Conservation (phyloP, 1,140 invertebrate genomes). For the Heliconius hermathena region DNA sequence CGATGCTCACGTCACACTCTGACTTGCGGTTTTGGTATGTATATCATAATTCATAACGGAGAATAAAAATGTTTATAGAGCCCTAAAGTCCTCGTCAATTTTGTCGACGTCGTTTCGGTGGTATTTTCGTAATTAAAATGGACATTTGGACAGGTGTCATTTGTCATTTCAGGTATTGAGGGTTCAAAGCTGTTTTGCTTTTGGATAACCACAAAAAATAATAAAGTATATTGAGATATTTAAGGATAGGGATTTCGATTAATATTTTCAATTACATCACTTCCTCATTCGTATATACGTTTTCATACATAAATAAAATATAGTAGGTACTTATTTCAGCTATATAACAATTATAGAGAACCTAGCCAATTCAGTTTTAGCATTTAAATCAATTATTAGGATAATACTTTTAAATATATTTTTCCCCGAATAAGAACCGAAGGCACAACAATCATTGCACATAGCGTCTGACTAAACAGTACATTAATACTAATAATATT, state of each 20-base stretch:
- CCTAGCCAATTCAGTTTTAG: no score
- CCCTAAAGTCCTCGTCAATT: constrained; percentile 40
- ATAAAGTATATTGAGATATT: neutral
- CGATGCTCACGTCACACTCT: constrained; percentile 12
- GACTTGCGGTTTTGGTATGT: neutral
- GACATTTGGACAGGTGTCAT: constrained; percentile 39
- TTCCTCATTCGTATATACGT: neutral
- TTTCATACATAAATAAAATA: no score
- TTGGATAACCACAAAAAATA: neutral
- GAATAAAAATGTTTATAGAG: constrained; percentile 52
- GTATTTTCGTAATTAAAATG: constrained; percentile 50
- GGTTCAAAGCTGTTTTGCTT: neutral
- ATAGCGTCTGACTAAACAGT: no score
- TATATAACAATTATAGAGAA: neutral
- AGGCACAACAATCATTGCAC: no score
- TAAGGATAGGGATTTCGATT: neutral
- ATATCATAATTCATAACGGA: constrained; percentile 29
- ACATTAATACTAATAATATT: no score
- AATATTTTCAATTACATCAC: neutral
- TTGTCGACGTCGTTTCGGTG: constrained; percentile 38
- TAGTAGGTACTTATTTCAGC: neutral
- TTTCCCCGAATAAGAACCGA: no score
- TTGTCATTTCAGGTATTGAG: constrained; percentile 33
- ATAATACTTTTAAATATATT: no score
- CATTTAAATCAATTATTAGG: no score